phyloP scores from a whole-genome alignment of 2,888 invertebrate genomes.

The Galerucella calmariensis region DNA sequence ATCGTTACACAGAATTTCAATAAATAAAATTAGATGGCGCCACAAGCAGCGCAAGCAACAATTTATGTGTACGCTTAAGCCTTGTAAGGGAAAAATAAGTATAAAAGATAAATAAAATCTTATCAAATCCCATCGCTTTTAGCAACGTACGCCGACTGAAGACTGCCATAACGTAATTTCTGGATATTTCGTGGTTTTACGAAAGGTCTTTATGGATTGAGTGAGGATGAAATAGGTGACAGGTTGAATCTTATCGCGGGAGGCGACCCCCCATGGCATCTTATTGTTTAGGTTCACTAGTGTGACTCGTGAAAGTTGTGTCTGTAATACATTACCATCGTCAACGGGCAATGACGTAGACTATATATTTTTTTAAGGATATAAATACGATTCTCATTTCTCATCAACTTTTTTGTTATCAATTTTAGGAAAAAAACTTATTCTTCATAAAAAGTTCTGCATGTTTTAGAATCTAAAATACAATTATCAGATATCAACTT shows the following conservation, averaged over 20 bases:
- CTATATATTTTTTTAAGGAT: background rate
- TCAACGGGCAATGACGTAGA: background rate
- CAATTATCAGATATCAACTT: too few species aligned
- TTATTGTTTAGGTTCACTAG: constrained; percentile 45
- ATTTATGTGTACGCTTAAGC: background rate
- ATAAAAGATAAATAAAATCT: constrained; percentile 17
- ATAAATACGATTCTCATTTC: background rate
- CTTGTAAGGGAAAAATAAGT: constrained; percentile 6
- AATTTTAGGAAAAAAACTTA: too few species aligned
- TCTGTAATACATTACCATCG: constrained; percentile 40
- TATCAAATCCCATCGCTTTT: constrained; percentile 15
- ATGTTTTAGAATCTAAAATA: too few species aligned
- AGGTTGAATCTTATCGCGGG: constrained; percentile 43
- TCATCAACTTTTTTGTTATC: too few species aligned
- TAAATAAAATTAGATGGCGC: constrained; percentile 7
- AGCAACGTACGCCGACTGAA: constrained; percentile 12
- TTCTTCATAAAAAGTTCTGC: too few species aligned
- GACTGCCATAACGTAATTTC: constrained; percentile 29
- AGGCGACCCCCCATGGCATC: constrained; percentile 43
- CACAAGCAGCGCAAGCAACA: background rate
- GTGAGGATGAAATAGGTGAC: constrained; percentile 47
- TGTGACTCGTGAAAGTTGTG: constrained; percentile 39
- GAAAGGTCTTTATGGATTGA: constrained; percentile 34
- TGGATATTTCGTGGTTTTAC: constrained; percentile 36
- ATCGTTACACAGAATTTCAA: background rate